Base-by-base conservation (phyloP, 2,888 invertebrate species). In the Cremastinae sp. region DNA sequence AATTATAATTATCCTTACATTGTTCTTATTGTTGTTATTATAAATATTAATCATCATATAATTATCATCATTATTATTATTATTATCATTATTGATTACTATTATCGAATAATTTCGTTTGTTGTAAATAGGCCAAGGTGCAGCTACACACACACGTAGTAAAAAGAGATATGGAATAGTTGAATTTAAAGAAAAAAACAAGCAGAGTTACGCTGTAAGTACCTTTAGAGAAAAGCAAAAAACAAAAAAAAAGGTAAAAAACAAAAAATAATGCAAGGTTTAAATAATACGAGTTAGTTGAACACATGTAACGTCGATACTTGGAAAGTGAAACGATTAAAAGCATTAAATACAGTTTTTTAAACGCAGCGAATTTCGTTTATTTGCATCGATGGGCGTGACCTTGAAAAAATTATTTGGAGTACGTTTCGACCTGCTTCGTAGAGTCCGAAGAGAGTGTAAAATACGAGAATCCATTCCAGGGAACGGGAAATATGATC, bases 281-380 rank as follows among this genome's bases (percentile, higher is more conserved):
- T 75, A 75, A 79, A 75, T 2, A 28, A 28, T 28, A 28, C 28
- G 28, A 28, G 28, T 28, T 78, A 77, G 78, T 69, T 79, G 70
- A 75, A 73, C 78, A 73, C 73, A 78, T 78, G 78, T 78, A 78
- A 78, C 73, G 73, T 78, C 78, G 78, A 78, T 75, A 75, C 74
- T 75, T 78, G 74, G 64, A 75, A 75, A 65, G 65, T 61, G 47
- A 73, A 74, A 28, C 28, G 28, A 28, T 28, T 28, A 75, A 75
- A 78, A 71, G 73, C 74, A 77, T 77, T 79, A 79, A 77, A 75
- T 75, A 79, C 73, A 78, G 78, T 78, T 79, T 79, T 79, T 79
- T 78, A 78, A 79, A 76, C 74, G 75, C 75, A 78, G 64, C 49
- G 10, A 22, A 7, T 14, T 45, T 16, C 22, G 22, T 72, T 64